Percentiles rank a stretch among this genome's conserved stretches.
Conservation (phyloP, 2,797 vertebrate genomes). For the Halcyon leucocephala region DNA sequence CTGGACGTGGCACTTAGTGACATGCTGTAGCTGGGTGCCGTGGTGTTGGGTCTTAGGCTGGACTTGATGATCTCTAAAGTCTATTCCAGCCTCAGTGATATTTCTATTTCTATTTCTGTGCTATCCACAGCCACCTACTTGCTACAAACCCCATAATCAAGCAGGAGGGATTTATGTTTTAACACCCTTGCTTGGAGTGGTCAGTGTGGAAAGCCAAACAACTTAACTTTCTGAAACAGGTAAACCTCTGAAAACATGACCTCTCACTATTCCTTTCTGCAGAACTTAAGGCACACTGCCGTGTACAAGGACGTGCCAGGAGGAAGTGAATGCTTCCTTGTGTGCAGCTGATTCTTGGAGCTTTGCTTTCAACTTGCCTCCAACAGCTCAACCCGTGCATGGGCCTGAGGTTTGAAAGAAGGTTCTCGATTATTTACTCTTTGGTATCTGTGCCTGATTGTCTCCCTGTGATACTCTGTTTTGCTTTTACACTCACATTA, state of each 20-base stretch:
- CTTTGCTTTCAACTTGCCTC: neutral
- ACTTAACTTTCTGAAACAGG: neutral
- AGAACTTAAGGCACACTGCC: neutral
- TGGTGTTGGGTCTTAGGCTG: too few relatives aligned
- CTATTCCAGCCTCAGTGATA: too few relatives aligned
- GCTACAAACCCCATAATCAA: neutral
- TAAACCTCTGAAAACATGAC: neutral
- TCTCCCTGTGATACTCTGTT: neutral
- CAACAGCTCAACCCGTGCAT: neutral
- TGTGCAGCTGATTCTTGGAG: neutral
- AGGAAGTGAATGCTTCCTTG: neutral
- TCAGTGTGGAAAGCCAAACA: neutral
- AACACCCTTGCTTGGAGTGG: neutral
- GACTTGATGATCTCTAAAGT: too few relatives aligned
- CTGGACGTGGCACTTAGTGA: too few relatives aligned
- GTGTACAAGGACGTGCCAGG: neutral
- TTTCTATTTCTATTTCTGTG: too few relatives aligned
- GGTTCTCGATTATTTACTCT: neutral
- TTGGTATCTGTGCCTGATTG: neutral
- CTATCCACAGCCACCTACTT: neutral
- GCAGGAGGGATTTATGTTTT: neutral
- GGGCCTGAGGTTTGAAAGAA: neutral
- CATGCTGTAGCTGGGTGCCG: too few relatives aligned
- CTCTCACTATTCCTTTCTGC: neutral
- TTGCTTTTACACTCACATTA: neutral